phyloP scores from a whole-genome alignment of 2,888 invertebrate species.

The Hirtodrosophila duncani region DNA sequence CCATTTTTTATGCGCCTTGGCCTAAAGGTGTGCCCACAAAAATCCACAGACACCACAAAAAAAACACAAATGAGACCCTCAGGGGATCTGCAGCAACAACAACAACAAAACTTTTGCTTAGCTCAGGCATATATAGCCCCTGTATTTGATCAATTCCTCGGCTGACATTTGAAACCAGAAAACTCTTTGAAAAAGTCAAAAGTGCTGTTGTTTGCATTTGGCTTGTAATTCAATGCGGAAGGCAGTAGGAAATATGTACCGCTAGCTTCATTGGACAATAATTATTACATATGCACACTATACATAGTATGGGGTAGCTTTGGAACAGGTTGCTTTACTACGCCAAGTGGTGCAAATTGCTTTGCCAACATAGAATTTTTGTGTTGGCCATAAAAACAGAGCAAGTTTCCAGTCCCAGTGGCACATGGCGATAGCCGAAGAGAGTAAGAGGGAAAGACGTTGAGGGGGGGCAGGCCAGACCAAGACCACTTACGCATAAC shows the following conservation, averaged over 20 bases:
- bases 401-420: constrained; percentile 54
- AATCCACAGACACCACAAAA: too few species aligned
- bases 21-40: constrained; percentile 38
- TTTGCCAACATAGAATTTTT: constrained; percentile 27
- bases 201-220: constrained; percentile 25
- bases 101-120: constrained; percentile 14
- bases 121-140: constrained; percentile 16
- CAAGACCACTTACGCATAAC: constrained; percentile 66
- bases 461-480: too few species aligned
- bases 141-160: constrained; percentile 21
- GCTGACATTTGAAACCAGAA: constrained; percentile 67
- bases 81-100: constrained; percentile 6
- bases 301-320: constrained; percentile 1
- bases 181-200: constrained; percentile 31
- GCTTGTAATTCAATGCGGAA: constrained; percentile 74
- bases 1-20: constrained; percentile 14
- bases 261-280: constrained; percentile 52
- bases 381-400: constrained; percentile 49
- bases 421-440: constrained; percentile 3
- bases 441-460: constrained; percentile 10
- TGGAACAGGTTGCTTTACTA: constrained; percentile 49
- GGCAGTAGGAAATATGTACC: constrained; percentile 38
- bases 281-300: constrained; percentile 38
- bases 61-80: constrained; percentile 6
- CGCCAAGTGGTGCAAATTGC: constrained; percentile 57